Evolutionary conservation across 2,113 vertebrate genomes (phyloP).

Genomic region (Nesospiza acunhae): DNA sequence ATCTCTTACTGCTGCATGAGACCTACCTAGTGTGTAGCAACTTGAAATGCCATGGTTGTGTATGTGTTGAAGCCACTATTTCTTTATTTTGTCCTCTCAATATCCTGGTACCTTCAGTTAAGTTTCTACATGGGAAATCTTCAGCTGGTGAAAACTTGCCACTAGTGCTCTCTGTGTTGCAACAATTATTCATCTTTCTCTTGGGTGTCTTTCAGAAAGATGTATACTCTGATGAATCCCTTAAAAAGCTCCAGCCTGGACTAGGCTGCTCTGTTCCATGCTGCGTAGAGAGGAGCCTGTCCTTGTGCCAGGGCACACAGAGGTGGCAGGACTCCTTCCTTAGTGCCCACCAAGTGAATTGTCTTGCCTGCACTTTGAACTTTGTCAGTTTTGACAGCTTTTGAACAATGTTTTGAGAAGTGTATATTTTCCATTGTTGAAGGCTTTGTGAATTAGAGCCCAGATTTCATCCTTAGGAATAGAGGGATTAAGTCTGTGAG

Average conservation of each 20-base stretch:
- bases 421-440: not conserved
- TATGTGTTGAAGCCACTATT: not conserved
- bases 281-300: not conserved
- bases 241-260: not conserved
- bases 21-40: not conserved
- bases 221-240: not conserved
- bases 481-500: not conserved
- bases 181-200: not conserved
- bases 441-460: not conserved
- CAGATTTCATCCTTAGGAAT: not conserved
- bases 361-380: not conserved
- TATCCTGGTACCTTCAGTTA: not conserved
- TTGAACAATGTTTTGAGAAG: not conserved
- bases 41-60: not conserved
- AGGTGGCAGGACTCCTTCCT: not conserved
- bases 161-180: not conserved
- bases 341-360: not conserved
- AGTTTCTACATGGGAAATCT: not conserved
- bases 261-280: not conserved
- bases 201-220: not conserved
- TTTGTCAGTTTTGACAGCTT: not conserved
- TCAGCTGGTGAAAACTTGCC: not conserved
- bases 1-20: not conserved
- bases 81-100: not conserved
- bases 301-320: not conserved